Evolutionary conservation across 2,113 vertebrate genomes (phyloP).

Genomic region (Onychostoma macrolepis): DNA sequence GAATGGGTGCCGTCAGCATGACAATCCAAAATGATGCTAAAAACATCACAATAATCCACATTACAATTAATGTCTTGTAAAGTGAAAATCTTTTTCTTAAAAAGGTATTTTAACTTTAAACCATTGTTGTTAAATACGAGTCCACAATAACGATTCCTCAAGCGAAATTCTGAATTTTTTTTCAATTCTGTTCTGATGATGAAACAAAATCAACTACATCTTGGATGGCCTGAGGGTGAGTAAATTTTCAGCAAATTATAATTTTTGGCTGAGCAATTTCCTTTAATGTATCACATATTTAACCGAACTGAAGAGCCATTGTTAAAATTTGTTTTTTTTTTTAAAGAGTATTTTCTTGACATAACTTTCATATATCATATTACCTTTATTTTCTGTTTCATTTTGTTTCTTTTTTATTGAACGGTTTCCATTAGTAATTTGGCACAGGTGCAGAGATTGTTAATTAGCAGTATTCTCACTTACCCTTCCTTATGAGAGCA

Average conservation of each 20-base stretch:
- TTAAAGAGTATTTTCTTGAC: not conserved
- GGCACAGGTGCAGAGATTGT: slow-evolving; percentile 43
- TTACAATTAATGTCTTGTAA: not conserved
- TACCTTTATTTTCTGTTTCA: not conserved
- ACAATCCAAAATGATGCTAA: not conserved
- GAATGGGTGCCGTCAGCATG: not conserved
- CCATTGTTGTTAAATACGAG: too few species aligned
- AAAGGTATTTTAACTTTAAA: too few species aligned
- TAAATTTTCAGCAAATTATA: not conserved
- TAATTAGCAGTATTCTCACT: slow-evolving; percentile 48
- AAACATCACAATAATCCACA: not conserved
- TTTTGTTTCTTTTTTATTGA: slow-evolving; percentile 35
- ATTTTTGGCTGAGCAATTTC: not conserved
- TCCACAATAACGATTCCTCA: not conserved
- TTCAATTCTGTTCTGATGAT: too few species aligned
- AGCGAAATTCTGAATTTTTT: too few species aligned
- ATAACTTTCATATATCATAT: not conserved
- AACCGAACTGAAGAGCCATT: not conserved
- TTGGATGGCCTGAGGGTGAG: too few species aligned
- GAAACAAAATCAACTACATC: too few species aligned
- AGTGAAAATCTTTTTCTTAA: too few species aligned
- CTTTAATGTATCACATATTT: not conserved
- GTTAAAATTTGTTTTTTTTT: not conserved
- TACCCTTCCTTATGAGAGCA: slow-evolving; percentile 42
- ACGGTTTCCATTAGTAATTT: slow-evolving; percentile 45